These are phyloP conservation scores for Leuciscus idus DNA, from an alignment of 2,113 vertebrate genomes.

Conservation along the genomic window DNA sequence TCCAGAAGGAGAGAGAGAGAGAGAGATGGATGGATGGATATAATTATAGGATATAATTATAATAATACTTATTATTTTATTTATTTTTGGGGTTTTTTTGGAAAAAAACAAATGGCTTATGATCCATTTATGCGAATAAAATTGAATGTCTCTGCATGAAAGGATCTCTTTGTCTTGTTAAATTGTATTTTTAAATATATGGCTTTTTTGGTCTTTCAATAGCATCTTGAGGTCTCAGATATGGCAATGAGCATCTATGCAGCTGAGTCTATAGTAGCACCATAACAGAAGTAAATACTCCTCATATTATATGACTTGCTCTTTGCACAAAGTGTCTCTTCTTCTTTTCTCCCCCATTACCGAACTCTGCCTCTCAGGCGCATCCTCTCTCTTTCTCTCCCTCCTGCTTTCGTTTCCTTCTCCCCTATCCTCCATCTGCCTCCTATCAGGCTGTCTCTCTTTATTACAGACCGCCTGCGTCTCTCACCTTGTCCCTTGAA, in stretches of 20 bases:
- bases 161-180: not conserved
- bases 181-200: not conserved
- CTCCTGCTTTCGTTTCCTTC: not conserved
- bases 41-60: no score
- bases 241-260: not conserved
- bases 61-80: no score
- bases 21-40: no score
- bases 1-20: not conserved
- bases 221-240: not conserved
- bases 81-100: no score
- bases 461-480: slow-evolving; percentile 21
- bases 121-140: not conserved
- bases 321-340: not conserved
- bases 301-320: not conserved
- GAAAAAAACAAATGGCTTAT: no score
- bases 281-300: slow-evolving; percentile 17
- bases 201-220: not conserved
- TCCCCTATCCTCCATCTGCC: slow-evolving; percentile 14
- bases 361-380: slow-evolving; percentile 11
- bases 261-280: not conserved
- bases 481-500: slow-evolving; percentile 43
- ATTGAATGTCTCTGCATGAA: not conserved
- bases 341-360: not conserved
- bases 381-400: not conserved
- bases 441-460: slow-evolving; percentile 7